Percentiles rank a stretch among this genome's conserved stretches.
phyloP scores from a whole-genome alignment of 2,888 invertebrate genomes.

The Troides helena region DNA sequence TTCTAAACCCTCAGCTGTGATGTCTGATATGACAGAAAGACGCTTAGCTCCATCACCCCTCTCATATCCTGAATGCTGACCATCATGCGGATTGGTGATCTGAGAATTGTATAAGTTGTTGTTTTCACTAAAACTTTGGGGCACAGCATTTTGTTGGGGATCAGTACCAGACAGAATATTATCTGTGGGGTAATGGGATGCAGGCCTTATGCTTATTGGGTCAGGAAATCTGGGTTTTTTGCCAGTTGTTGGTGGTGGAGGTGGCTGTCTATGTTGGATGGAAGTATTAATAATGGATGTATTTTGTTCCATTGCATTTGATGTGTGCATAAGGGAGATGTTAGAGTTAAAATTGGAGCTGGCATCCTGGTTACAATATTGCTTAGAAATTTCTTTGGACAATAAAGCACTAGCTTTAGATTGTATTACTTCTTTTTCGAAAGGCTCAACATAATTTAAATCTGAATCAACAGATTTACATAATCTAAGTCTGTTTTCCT shows the following conservation, averaged over 20 bases:
- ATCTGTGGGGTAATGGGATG: slow-evolving; percentile 70
- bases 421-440: slow-evolving; percentile 74
- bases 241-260: slow-evolving; percentile 60
- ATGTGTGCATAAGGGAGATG: slow-evolving; percentile 52
- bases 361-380: slow-evolving; percentile 58
- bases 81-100: slow-evolving; percentile 54
- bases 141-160: slow-evolving; percentile 44
- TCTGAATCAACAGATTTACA: slow-evolving; percentile 76
- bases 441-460: slow-evolving; percentile 73
- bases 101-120: slow-evolving; percentile 67
- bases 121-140: slow-evolving; percentile 72
- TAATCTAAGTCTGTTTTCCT: slow-evolving; percentile 61
- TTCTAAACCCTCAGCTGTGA: slow-evolving; percentile 67
- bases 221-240: slow-evolving; percentile 76
- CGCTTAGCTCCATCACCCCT: slow-evolving; percentile 59
- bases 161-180: slow-evolving; percentile 45
- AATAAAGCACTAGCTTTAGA: slow-evolving; percentile 72
- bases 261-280: slow-evolving; percentile 65
- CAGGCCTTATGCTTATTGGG: slow-evolving; percentile 71
- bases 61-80: slow-evolving; percentile 41
- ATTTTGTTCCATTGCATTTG: slow-evolving; percentile 50
- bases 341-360: slow-evolving; percentile 49
- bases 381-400: slow-evolving; percentile 65
- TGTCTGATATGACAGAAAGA: slow-evolving; percentile 72
- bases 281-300: slow-evolving; percentile 42